These are phyloP conservation scores for Passerina amoena DNA, from an alignment of 2,113 vertebrate genomes.

Conservation along the genomic window DNA sequence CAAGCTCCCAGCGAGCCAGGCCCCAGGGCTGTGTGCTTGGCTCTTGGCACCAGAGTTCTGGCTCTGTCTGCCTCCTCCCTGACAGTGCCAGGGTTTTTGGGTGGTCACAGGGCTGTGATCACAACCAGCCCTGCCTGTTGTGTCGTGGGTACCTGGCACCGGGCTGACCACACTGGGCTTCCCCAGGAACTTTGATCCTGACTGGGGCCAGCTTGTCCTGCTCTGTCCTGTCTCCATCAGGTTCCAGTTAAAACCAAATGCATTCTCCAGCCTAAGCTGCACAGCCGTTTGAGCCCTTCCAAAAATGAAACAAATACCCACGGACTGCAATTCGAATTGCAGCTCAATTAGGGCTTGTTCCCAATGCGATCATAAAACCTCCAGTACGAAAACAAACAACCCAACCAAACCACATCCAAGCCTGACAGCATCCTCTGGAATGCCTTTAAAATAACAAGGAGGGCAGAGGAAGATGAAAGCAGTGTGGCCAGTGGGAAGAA, in stretches of 20 bases:
- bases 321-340: conserved; percentile 54
- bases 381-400: conserved; percentile 66
- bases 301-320: conserved; percentile 66
- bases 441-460: conserved; percentile 61
- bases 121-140: not conserved
- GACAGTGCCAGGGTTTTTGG: not conserved
- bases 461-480: conserved; percentile 42
- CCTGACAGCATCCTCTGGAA: conserved; percentile 59
- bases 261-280: conserved; percentile 26
- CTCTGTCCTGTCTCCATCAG: conserved; percentile 23
- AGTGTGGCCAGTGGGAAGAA: not conserved
- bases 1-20: fast-evolving
- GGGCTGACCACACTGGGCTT: not conserved
- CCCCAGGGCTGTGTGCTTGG: not conserved
- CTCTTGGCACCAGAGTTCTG: not conserved
- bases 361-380: conserved; percentile 64
- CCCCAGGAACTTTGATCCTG: not conserved
- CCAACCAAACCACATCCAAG: conserved; percentile 66
- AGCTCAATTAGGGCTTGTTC: conserved; percentile 69
- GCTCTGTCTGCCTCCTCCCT: not conserved
- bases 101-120: not conserved
- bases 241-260: conserved; percentile 58
- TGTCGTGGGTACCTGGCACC: not conserved
- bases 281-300: conserved; percentile 33
- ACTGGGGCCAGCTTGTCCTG: not conserved